phyloP scores from a whole-genome alignment of 1,140 invertebrate species.

The Drosophila pectinifera region DNA sequence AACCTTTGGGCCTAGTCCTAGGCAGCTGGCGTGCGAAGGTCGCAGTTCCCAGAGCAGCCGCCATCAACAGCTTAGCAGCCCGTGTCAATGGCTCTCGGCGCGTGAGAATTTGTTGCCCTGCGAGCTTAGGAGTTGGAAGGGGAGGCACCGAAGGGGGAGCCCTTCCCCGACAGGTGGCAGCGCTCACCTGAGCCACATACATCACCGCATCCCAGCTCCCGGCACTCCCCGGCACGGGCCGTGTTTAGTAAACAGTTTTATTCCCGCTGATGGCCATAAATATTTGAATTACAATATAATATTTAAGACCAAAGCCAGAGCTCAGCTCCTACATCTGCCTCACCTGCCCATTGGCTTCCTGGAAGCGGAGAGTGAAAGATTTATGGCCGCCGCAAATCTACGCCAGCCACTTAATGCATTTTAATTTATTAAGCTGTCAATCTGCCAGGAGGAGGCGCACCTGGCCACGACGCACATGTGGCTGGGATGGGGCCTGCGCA shows the following conservation, averaged over 20 bases:
- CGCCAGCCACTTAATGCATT: conserved; percentile 79
- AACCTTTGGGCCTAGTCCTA: conserved; percentile 23
- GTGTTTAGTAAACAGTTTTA: conserved; percentile 78
- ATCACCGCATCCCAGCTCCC: conserved; percentile 38
- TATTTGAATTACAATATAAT: conserved; percentile 84
- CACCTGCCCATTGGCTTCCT: background rate
- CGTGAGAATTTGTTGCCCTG: conserved; percentile 74
- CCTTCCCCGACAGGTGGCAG: conserved; percentile 37
- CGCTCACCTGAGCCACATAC: conserved; percentile 58
- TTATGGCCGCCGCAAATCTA: conserved; percentile 79
- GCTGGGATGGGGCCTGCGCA: conserved; percentile 5
- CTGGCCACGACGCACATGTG: conserved; percentile 22
- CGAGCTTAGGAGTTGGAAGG: conserved; percentile 50
- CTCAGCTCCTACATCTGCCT: conserved; percentile 1
- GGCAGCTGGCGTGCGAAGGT: conserved; percentile 28
- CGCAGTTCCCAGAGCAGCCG: conserved; percentile 44
- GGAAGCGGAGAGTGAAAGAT: conserved; percentile 56
- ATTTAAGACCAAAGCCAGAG: conserved; percentile 70
- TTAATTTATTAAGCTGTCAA: conserved; percentile 84
- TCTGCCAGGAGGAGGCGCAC: conserved; percentile 41
- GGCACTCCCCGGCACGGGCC: conserved; percentile 6
- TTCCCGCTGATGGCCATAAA: conserved; percentile 82
- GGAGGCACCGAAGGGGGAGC: background rate
- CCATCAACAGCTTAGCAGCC: conserved; percentile 69
- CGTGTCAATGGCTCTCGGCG: conserved; percentile 75